Evolutionary conservation across 2,797 vertebrate genomes (phyloP).

Genomic region (Myotis daubentonii): DNA sequence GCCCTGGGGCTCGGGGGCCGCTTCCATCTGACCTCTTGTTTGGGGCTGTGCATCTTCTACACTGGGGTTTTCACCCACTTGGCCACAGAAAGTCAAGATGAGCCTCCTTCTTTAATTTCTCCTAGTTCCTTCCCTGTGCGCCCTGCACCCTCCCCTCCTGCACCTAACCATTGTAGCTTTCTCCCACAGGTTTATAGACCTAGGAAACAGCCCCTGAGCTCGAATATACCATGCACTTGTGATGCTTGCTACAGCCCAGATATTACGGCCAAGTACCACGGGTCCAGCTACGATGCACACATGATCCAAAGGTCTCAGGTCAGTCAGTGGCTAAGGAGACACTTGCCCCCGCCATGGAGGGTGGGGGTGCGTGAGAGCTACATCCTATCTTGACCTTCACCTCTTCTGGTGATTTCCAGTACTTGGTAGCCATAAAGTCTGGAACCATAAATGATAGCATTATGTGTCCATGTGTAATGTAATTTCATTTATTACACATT

Average conservation of each 20-base stretch:
- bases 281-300: conserved; percentile 78
- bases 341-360: not conserved
- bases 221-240: conserved; percentile 76
- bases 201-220: conserved; percentile 82
- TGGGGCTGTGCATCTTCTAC: conserved; percentile 61
- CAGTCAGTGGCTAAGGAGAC: conserved; percentile 82
- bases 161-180: conserved; percentile 82
- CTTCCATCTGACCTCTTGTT: conserved; percentile 63
- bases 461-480: not conserved
- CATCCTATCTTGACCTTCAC: not conserved
- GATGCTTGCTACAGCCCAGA: conserved; percentile 83
- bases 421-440: not conserved
- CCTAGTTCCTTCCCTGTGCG: conserved; percentile 30
- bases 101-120: conserved; percentile 64
- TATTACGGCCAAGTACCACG: conserved; percentile 80
- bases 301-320: conserved; percentile 79
- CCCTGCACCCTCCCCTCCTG: conserved; percentile 63
- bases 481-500: conserved; percentile 26
- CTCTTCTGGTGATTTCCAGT: conserved; percentile 34
- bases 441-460: not conserved
- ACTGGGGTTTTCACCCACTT: conserved; percentile 47
- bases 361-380: not conserved
- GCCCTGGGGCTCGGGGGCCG: not conserved
- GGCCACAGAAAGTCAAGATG: conserved; percentile 64
- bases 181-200: conserved; percentile 81